phyloP scores from a whole-genome alignment of 2,888 invertebrate species.

The Trichopria drosophilae region DNA sequence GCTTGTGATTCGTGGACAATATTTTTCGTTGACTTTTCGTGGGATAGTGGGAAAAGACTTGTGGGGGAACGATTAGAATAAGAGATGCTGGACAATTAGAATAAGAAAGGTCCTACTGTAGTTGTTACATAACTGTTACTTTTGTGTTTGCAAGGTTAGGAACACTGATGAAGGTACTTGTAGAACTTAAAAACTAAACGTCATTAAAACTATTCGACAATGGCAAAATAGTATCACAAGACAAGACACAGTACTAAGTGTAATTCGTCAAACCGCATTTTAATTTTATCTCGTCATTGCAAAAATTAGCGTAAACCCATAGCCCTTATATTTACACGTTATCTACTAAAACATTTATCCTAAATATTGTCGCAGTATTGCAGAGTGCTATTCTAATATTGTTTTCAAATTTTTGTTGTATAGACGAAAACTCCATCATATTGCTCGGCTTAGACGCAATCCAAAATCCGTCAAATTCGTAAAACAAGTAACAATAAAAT shows the following conservation, averaged over 20 bases:
- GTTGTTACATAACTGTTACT: too few species aligned
- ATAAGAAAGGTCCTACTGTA: too few species aligned
- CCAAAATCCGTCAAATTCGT: slow-evolving; percentile 95
- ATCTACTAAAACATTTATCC: slow-evolving; percentile 79
- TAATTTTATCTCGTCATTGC: not conserved
- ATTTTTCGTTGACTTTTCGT: too few species aligned
- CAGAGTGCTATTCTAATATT: slow-evolving; percentile 70
- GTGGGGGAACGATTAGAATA: too few species aligned
- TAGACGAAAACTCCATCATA: slow-evolving; percentile 93
- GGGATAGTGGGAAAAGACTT: too few species aligned
- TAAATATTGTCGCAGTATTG: slow-evolving; percentile 72
- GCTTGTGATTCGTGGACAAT: too few species aligned
- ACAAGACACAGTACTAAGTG: slow-evolving; percentile 21
- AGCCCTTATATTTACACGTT: slow-evolving; percentile 53
- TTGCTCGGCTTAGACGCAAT: slow-evolving; percentile 85
- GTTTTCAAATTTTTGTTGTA: slow-evolving; percentile 83
- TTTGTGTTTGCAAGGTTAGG: too few species aligned
- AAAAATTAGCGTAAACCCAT: too few species aligned
- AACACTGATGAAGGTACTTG: too few species aligned
- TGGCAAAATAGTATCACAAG: slow-evolving; percentile 26
- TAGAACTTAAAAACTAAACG: too few species aligned
- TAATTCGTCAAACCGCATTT: not conserved
- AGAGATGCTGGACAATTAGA: too few species aligned
- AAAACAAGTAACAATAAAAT: slow-evolving; percentile 91
- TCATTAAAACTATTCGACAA: too few species aligned